phyloP scores from a whole-genome alignment of 2,113 vertebrate genomes.

The Thamnophis sirtalis region DNA sequence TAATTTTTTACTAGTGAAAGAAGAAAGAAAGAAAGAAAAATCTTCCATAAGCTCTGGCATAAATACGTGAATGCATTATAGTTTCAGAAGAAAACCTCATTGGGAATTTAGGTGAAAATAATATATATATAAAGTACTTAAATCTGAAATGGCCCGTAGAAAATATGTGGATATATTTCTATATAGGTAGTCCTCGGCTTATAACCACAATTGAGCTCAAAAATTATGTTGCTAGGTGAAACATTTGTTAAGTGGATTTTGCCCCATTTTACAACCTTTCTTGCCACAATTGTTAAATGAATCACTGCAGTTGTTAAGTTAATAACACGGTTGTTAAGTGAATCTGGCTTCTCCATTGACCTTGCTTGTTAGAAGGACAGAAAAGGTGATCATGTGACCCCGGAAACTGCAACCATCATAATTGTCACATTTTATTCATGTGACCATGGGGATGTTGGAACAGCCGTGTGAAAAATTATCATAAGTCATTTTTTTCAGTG shows the following conservation, averaged over 20 bases:
- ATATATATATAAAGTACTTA: background rate
- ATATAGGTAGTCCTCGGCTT: no score
- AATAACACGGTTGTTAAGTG: background rate
- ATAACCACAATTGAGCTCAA: no score
- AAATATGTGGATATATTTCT: slow-evolving; percentile 8
- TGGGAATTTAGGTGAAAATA: background rate
- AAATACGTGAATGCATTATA: slow-evolving; percentile 57
- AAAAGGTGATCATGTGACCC: background rate
- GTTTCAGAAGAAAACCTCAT: slow-evolving; percentile 51
- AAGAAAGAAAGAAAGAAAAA: slow-evolving; percentile 33
- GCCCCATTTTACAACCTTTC: no score
- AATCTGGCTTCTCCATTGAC: background rate
- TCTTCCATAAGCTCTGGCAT: slow-evolving; percentile 41
- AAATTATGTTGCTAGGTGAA: no score
- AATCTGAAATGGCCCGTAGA: background rate
- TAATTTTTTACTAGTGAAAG: slow-evolving; percentile 49
- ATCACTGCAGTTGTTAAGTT: background rate
- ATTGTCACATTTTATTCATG: background rate
- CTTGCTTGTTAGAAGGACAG: background rate
- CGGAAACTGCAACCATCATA: background rate
- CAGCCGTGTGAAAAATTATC: background rate
- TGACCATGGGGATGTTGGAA: background rate
- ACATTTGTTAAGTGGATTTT: no score
- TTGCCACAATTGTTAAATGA: background rate
- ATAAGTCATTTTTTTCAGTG: background rate